Evolutionary conservation across 2,797 vertebrate genomes (phyloP).

Genomic region (Delichon dasypus): DNA sequence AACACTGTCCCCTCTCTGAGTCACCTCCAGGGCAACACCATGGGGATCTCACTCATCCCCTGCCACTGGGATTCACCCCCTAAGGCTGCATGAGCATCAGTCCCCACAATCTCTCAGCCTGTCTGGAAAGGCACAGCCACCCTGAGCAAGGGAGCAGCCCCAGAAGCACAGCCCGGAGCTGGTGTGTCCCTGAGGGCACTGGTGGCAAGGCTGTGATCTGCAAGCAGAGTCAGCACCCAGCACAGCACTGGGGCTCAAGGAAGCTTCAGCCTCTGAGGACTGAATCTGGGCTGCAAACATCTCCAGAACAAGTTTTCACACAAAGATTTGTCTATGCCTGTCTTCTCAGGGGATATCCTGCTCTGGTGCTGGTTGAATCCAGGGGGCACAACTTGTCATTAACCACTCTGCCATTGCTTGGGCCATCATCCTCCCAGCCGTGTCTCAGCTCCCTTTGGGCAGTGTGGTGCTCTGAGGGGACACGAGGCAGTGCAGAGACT

Average conservation of each 20-base stretch:
- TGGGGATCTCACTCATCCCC: neutral
- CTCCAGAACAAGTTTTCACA: neutral
- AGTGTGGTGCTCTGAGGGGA: rapidly evolving
- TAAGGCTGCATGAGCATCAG: neutral
- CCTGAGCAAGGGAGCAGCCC: too few species aligned
- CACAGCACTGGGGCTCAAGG: neutral
- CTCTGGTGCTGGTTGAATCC: neutral
- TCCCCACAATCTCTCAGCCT: neutral
- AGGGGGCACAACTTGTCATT: neutral
- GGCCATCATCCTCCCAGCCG: rapidly evolving
- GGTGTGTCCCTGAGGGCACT: neutral
- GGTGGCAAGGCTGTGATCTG: rapidly evolving
- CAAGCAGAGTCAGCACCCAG: neutral
- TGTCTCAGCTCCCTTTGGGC: neutral
- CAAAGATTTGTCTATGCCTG: neutral
- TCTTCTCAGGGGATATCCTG: neutral
- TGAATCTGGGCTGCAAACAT: neutral
- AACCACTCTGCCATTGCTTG: rapidly evolving
- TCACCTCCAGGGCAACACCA: neutral
- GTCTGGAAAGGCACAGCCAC: neutral
- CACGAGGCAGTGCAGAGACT: neutral
- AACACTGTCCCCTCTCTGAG: rapidly evolving
- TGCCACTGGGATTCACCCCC: conserved; percentile 24
- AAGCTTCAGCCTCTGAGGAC: neutral
- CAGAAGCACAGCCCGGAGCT: neutral